Conservation (phyloP, 1,140 invertebrate species). For the Scylla paramamosain region DNA sequence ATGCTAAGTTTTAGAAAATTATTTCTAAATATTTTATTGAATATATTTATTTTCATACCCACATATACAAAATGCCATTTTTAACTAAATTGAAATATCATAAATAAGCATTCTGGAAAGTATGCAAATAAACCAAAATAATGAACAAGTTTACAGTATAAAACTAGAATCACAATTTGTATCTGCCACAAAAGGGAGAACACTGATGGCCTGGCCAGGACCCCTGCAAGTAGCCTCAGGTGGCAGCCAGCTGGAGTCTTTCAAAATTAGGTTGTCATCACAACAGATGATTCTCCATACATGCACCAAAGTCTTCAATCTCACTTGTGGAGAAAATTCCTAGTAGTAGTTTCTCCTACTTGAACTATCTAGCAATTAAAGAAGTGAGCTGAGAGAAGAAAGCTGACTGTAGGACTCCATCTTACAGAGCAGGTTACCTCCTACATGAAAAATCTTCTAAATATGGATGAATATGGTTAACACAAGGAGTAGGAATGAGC, state of each 20-base stretch:
- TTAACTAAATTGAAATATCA: not conserved
- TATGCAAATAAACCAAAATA: not conserved
- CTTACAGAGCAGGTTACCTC: not conserved
- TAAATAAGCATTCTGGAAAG: not conserved
- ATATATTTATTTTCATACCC: not conserved
- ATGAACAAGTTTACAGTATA: not conserved
- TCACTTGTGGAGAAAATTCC: not conserved
- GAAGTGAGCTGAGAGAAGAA: not conserved
- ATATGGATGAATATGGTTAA: not conserved
- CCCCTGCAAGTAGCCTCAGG: not conserved
- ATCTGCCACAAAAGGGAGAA: not conserved
- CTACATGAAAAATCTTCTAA: not conserved
- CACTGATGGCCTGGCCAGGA: not conserved
- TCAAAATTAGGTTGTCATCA: too few species aligned
- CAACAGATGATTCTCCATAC: too few species aligned
- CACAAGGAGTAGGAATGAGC: not conserved
- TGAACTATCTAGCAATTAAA: not conserved
- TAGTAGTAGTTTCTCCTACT: not conserved
- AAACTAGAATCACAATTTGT: not conserved
- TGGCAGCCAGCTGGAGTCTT: not conserved
- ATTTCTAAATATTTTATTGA: not conserved
- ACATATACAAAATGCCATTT: not conserved
- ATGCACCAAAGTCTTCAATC: too few species aligned
- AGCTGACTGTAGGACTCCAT: not conserved
- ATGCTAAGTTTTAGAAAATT: too few species aligned